Percentiles rank a stretch among this genome's conserved stretches.
phyloP scores from a whole-genome alignment of 1,140 invertebrate genomes.

The Hypothenemus hampei region DNA sequence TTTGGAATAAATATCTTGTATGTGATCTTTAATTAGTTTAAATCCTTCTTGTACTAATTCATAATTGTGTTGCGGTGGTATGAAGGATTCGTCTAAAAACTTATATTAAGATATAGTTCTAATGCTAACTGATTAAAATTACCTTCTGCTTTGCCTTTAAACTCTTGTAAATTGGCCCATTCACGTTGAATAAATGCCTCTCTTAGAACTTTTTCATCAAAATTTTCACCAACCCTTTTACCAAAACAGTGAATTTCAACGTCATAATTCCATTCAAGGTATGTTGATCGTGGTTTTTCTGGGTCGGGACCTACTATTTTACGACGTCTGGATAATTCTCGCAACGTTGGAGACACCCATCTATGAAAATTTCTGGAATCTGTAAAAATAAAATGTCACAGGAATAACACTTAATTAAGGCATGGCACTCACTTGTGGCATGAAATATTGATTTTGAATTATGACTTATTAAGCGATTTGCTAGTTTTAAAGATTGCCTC shows the following conservation, averaged over 20 bases:
- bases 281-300: constrained; percentile 53
- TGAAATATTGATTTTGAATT: no score
- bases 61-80: constrained; percentile 54
- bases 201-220: constrained; percentile 63
- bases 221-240: constrained; percentile 77
- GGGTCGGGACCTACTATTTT: constrained; percentile 40
- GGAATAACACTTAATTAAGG: no score
- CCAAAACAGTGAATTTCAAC: constrained; percentile 86
- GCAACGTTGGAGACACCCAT: constrained; percentile 54
- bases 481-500: no score
- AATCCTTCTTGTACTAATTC: constrained; percentile 63
- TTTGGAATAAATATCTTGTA: constrained; percentile 57
- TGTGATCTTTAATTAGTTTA: constrained; percentile 52
- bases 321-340: constrained; percentile 47
- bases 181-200: constrained; percentile 76
- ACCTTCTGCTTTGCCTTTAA: constrained; percentile 46
- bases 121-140: constrained; percentile 41
- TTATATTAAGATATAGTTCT: not conserved
- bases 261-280: constrained; percentile 81
- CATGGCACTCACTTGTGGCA: no score
- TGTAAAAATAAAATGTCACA: no score
- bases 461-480: no score
- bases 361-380: constrained; percentile 44
- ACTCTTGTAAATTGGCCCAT: constrained; percentile 48
- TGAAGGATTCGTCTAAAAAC: constrained; percentile 20